A percentile compares a stretch with the other conserved stretches of the same genome.
phyloP scores from a whole-genome alignment of 2,113 vertebrate species.

The Siniperca chuatsi region DNA sequence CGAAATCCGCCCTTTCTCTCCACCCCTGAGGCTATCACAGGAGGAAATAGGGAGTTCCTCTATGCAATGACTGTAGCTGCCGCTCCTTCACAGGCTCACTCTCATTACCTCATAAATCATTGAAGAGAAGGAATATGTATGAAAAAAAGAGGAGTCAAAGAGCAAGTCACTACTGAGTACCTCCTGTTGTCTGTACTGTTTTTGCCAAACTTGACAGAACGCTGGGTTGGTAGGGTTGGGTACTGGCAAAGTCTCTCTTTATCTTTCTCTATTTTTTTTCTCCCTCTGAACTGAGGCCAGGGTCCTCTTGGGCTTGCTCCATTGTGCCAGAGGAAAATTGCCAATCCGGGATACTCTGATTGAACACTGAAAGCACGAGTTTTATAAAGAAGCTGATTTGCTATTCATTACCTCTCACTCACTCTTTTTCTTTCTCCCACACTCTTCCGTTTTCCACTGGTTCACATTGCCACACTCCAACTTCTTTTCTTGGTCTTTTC shows the following conservation, averaged over 20 bases:
- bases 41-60: conserved; percentile 43
- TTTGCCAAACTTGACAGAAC: conserved; percentile 66
- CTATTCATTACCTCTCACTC: conserved; percentile 82
- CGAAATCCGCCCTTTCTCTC: conserved; percentile 24
- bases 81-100: conserved; percentile 19
- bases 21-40: conserved; percentile 44
- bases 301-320: conserved; percentile 72
- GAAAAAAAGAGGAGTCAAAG: conserved; percentile 55
- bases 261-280: conserved; percentile 37
- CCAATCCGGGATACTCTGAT: conserved; percentile 79
- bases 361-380: conserved; percentile 81
- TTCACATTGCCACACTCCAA: conserved; percentile 60
- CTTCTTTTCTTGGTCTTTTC: conserved; percentile 63
- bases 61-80: conserved; percentile 42
- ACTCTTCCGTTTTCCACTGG: conserved; percentile 62
- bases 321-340: conserved; percentile 83
- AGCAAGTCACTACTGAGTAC: conserved; percentile 51
- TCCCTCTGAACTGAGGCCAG: conserved; percentile 70
- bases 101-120: conserved; percentile 57
- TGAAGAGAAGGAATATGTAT: conserved; percentile 24
- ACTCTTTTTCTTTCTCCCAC: conserved; percentile 57
- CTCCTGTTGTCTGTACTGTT: conserved; percentile 61
- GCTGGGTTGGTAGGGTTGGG: conserved; percentile 37
- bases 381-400: conserved; percentile 84
- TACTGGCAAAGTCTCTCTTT: conserved; percentile 41